Evolutionary conservation across 2,113 vertebrate genomes (phyloP).

Genomic region (Burhinus oedicnemus): DNA sequence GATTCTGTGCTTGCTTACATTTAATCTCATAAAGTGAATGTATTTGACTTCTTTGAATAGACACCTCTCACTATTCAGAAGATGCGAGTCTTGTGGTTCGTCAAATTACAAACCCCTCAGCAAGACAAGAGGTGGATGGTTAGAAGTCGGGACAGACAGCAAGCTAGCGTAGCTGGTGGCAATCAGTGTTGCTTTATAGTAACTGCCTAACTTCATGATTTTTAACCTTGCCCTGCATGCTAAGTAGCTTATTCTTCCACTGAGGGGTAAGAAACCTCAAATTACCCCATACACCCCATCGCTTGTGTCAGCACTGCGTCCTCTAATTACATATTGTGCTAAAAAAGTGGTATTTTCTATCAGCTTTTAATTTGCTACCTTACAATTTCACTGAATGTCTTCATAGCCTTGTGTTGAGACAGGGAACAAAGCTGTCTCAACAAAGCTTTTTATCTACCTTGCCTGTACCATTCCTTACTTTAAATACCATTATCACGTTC

Average conservation of each 20-base stretch:
- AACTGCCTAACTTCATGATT: background rate
- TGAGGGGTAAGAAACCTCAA: background rate
- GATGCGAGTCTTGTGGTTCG: background rate
- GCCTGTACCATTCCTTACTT: background rate
- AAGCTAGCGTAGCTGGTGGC: background rate
- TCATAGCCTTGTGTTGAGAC: background rate
- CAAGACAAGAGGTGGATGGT: background rate
- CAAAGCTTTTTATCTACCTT: background rate
- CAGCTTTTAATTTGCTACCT: background rate
- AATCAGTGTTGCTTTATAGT: background rate
- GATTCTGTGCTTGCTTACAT: background rate
- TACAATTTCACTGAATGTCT: background rate
- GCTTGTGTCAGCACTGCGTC: fast-evolving
- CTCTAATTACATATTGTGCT: background rate
- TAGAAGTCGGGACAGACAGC: fast-evolving
- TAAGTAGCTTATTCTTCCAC: background rate
- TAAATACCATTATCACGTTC: background rate
- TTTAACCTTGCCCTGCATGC: background rate
- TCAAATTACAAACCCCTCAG: background rate
- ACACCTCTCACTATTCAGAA: background rate
- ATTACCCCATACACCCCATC: background rate
- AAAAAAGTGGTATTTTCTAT: background rate
- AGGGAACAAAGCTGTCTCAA: constrained; percentile 1
- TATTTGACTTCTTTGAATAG: background rate
- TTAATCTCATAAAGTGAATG: background rate